Conservation (phyloP, 2,113 vertebrate species). For the Tachysurus fulvidraco region DNA sequence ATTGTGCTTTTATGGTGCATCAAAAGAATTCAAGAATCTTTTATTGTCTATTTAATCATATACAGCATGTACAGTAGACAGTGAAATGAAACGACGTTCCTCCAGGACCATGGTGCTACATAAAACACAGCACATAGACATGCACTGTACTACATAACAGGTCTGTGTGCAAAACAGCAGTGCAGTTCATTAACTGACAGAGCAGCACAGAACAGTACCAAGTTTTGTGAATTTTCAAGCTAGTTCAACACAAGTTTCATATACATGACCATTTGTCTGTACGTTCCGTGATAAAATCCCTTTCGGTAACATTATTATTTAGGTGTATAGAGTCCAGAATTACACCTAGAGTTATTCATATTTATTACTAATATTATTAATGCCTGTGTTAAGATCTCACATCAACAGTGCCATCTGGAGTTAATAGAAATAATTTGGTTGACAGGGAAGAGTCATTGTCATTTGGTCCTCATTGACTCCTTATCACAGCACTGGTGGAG, state of each 20-base stretch:
- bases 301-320: neutral
- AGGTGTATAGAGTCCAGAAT: neutral
- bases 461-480: constrained; percentile 21
- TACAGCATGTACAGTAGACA: too few relatives aligned
- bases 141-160: too few relatives aligned
- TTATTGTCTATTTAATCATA: too few relatives aligned
- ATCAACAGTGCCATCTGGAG: constrained; percentile 57
- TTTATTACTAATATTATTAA: neutral
- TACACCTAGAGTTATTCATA: neutral
- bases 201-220: too few relatives aligned
- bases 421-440: neutral
- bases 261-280: neutral
- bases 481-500: neutral
- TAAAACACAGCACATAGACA: too few relatives aligned
- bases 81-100: too few relatives aligned
- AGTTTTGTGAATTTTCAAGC: too few relatives aligned
- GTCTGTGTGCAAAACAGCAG: too few relatives aligned
- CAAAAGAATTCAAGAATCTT: too few relatives aligned
- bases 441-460: neutral
- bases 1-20: neutral
- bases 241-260: neutral
- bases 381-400: neutral
- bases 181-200: too few relatives aligned
- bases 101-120: too few relatives aligned
- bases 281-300: neutral